Percentiles rank a stretch among this genome's conserved stretches.
phyloP scores from a whole-genome alignment of 2,797 vertebrate genomes.

The Varecia variegata region DNA sequence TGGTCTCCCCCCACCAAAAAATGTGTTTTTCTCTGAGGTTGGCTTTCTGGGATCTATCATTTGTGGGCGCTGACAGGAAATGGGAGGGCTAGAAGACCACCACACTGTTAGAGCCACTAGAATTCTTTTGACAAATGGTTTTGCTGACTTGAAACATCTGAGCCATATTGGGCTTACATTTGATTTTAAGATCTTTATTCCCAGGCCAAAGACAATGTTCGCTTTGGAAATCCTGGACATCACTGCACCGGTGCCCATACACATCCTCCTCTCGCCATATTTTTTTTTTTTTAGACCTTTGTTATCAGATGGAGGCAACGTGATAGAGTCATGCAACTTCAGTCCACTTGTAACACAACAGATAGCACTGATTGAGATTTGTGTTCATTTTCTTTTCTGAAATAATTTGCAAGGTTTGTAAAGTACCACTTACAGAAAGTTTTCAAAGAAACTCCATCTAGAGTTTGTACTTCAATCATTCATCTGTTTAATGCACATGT shows the following conservation, averaged over 20 bases:
- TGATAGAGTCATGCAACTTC: not conserved
- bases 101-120: not conserved
- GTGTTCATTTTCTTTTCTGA: slow-evolving; percentile 6
- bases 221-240: slow-evolving; percentile 35
- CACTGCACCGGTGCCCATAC: not conserved
- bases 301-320: not conserved
- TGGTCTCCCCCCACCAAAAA: not conserved
- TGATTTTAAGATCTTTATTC: slow-evolving; percentile 50
- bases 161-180: slow-evolving; percentile 44
- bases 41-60: slow-evolving; percentile 35
- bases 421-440: not conserved
- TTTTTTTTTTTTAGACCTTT: not conserved
- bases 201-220: slow-evolving; percentile 65
- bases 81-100: slow-evolving; percentile 22
- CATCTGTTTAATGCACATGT: not conserved
- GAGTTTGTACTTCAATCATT: not conserved
- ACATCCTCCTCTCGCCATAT: not conserved
- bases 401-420: not conserved
- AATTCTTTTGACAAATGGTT: slow-evolving; percentile 63
- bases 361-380: not conserved
- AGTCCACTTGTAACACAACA: not conserved
- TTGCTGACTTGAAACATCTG: slow-evolving; percentile 64
- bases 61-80: slow-evolving; percentile 56
- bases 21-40: not conserved
- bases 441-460: slow-evolving; percentile 15